Percentiles rank a stretch among this genome's conserved stretches.
Evolutionary conservation across 1,140 invertebrate genomes (phyloP).

Genomic region (Arion vulgaris): DNA sequence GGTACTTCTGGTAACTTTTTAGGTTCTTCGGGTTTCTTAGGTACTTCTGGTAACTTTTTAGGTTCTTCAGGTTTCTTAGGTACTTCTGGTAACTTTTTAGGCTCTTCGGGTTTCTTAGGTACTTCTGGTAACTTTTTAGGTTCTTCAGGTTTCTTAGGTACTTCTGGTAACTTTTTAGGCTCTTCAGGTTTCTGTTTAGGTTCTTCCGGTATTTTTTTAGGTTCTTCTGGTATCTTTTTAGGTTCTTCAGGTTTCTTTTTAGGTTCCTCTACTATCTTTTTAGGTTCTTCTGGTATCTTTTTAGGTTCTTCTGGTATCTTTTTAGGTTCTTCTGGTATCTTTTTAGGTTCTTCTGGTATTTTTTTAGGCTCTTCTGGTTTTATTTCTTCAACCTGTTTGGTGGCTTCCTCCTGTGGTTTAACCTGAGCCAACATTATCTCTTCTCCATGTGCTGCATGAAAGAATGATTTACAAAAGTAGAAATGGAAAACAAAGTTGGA

Average conservation of each 20-base stretch:
- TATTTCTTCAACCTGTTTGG: constrained; percentile 30
- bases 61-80: constrained; percentile 35
- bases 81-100: constrained; percentile 42
- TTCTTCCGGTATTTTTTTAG: too few species aligned
- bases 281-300: too few species aligned
- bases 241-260: too few species aligned
- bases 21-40: constrained; percentile 40
- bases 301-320: too few species aligned
- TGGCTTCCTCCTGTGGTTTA: constrained; percentile 39
- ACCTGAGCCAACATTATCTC: constrained; percentile 28
- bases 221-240: too few species aligned
- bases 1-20: constrained; percentile 39
- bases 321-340: too few species aligned
- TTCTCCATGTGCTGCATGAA: constrained; percentile 25
- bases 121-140: constrained; percentile 40
- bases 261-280: too few species aligned
- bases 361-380: constrained; percentile 41
- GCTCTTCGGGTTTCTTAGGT: constrained; percentile 39
- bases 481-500: neutral
- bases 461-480: neutral
- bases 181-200: too few species aligned
- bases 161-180: constrained; percentile 32
- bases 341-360: too few species aligned
- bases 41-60: constrained; percentile 41
- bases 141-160: constrained; percentile 38